phyloP scores from a whole-genome alignment of 2,113 vertebrate genomes.

The Chaetodon auriga region DNA sequence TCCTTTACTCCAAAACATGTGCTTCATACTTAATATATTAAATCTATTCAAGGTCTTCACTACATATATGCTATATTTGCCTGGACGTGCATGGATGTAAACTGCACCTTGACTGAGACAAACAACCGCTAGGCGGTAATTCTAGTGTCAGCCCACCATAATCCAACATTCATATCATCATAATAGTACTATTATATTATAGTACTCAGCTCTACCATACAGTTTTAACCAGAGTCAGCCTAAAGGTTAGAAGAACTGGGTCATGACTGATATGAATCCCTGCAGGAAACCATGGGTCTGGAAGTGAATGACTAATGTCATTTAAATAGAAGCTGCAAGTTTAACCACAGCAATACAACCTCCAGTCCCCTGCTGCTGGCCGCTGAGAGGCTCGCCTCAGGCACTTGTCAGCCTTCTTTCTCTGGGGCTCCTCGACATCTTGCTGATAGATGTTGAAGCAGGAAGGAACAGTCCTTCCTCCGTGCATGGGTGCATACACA shows the following conservation, averaged over 20 bases:
- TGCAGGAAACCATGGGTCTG: neutral
- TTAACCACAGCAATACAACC: neutral
- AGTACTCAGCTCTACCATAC: neutral
- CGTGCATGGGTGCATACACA: neutral
- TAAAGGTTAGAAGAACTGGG: neutral
- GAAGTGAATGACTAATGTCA: neutral
- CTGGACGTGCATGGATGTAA: too few relatives aligned
- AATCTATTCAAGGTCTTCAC: too few relatives aligned
- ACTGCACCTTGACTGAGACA: too few relatives aligned
- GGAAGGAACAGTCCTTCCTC: neutral
- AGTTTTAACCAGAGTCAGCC: neutral
- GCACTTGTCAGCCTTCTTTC: neutral
- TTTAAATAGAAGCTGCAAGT: neutral
- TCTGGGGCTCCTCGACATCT: neutral
- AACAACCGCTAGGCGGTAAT: too few relatives aligned
- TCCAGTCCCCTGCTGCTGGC: neutral
- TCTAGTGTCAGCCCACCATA: too few relatives aligned
- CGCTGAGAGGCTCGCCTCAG: neutral
- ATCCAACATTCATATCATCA: neutral
- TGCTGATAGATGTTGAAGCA: neutral
- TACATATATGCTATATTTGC: too few relatives aligned
- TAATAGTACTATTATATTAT: neutral
- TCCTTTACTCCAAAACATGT: too few relatives aligned
- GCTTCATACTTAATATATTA: too few relatives aligned
- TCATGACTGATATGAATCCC: conserved; percentile 4